Evolutionary conservation across 2,113 vertebrate species (phyloP), one percentile per base, ranked within the genome.

Genomic region (Hydrolagus affinis): DNA sequence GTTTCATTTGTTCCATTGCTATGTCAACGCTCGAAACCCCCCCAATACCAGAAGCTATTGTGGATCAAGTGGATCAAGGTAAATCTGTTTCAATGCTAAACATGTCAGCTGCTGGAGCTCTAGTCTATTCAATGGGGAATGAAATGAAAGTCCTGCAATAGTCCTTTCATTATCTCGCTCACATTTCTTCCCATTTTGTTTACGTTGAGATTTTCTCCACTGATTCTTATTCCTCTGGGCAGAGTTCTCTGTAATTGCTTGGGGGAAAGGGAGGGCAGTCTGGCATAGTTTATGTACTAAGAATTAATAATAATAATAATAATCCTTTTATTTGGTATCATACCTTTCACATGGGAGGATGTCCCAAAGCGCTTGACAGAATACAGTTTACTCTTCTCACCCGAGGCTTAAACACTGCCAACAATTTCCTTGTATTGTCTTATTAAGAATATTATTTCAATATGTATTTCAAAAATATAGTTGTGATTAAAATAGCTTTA

Each of bases 1-100:
- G 73, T 56, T 75, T 56, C 32, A 75, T 75, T 75, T 75, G 32
- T 75, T 75, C 30, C 17, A 75, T 75, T 75, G 32, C 73, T 75
- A 4, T 9, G 17, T 44, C 17, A 15, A 21, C n/a, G 66, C 23
- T 66, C 4, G 30, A 11, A 28, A 21, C 12, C 28, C 57, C 60
- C 28, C 30, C 76, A 60, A 59, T 14, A 28, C n/a, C 60, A 83
- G 30, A 83, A 83, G 25, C 17, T 59, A 30, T 14, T 28, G 25
- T 83, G 78, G 60, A 2, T 66, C 15, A 66, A 19, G 23, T 44
- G 44, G 44, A 44, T 44, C 44, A 44, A 44, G 44, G 6, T 15
- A 21, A 8, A 30, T 6, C 10, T 10, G 25, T 23, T 60, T 21
- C 9, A 83, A 30, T 25, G 32, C 32, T 66, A 83, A 66, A 83